Percentiles rank a stretch among this genome's conserved stretches.
Conservation (phyloP, 2,888 invertebrate species). For the Glaucopsyche alexis region DNA sequence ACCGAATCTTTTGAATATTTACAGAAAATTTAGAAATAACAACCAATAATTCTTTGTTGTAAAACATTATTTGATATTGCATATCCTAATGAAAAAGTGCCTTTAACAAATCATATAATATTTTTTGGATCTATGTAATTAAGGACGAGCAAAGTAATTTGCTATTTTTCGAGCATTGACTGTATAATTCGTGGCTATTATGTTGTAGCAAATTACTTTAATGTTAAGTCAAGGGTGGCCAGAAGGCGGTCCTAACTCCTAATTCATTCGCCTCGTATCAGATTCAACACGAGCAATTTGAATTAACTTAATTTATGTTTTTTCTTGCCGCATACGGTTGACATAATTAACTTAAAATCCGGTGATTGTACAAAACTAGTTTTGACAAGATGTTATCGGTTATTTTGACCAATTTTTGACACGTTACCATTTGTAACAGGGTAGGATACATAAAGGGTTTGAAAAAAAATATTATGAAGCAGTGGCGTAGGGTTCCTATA, state of each 20-base stretch:
- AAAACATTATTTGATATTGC: too few relatives aligned
- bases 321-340: constrained; percentile 19
- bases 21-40: too few relatives aligned
- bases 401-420: constrained; percentile 21
- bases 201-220: constrained; percentile 28
- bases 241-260: constrained; percentile 22
- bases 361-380: constrained; percentile 1
- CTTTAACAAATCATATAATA: too few relatives aligned
- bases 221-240: constrained; percentile 26
- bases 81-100: too few relatives aligned
- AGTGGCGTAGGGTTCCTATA: too few relatives aligned
- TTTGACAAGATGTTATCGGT: constrained; percentile 22
- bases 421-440: constrained; percentile 10
- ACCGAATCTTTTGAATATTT: too few relatives aligned
- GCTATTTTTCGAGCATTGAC: constrained; percentile 20
- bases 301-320: constrained; percentile 26
- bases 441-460: background rate
- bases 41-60: too few relatives aligned
- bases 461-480: too few relatives aligned
- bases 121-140: background rate
- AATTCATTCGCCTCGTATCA: constrained; percentile 23
- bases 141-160: background rate
- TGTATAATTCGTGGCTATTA: constrained; percentile 26
- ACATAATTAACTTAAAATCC: constrained; percentile 19
- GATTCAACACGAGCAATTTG: constrained; percentile 29